Evolutionary conservation across 2,113 vertebrate species (phyloP).

Genomic region (Lagopus leucura): DNA sequence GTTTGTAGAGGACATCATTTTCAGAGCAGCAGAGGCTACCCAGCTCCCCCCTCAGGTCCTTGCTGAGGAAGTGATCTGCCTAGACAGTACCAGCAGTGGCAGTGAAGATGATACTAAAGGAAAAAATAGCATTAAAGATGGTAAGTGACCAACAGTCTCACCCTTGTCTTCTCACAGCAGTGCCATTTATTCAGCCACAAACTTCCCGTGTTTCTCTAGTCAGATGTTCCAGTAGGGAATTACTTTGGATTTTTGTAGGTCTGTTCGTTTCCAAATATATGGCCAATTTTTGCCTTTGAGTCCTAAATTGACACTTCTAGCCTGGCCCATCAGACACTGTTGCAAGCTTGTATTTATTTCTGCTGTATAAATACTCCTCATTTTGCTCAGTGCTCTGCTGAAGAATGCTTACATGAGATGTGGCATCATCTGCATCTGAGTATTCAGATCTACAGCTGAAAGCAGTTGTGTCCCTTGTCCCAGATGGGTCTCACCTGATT

Average conservation of each 20-base stretch:
- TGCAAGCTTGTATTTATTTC: not conserved
- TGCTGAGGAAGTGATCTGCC: slow-evolving; percentile 94
- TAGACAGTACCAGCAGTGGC: slow-evolving; percentile 90
- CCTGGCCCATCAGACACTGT: not conserved
- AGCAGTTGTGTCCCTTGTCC: not conserved
- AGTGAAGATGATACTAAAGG: slow-evolving; percentile 85
- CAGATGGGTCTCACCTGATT: not conserved
- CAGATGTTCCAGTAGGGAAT: not conserved
- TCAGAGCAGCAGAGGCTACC: slow-evolving; percentile 86
- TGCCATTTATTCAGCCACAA: not conserved
- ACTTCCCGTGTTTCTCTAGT: not conserved
- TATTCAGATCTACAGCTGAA: not conserved
- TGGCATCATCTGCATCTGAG: not conserved
- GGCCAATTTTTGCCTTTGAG: not conserved
- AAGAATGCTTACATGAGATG: not conserved
- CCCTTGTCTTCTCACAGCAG: not conserved
- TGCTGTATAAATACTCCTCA: not conserved
- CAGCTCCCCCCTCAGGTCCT: slow-evolving; percentile 83
- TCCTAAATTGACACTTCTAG: not conserved
- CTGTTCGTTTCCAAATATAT: not conserved
- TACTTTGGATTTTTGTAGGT: not conserved
- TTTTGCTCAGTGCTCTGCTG: not conserved
- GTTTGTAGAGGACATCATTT: slow-evolving; percentile 81
- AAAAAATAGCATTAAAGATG: slow-evolving; percentile 82
- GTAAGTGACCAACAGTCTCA: slow-evolving; percentile 73